These are phyloP conservation scores for Bothrops jararaca DNA, from an alignment of 2,113 vertebrate genomes.

Conservation along the genomic window DNA sequence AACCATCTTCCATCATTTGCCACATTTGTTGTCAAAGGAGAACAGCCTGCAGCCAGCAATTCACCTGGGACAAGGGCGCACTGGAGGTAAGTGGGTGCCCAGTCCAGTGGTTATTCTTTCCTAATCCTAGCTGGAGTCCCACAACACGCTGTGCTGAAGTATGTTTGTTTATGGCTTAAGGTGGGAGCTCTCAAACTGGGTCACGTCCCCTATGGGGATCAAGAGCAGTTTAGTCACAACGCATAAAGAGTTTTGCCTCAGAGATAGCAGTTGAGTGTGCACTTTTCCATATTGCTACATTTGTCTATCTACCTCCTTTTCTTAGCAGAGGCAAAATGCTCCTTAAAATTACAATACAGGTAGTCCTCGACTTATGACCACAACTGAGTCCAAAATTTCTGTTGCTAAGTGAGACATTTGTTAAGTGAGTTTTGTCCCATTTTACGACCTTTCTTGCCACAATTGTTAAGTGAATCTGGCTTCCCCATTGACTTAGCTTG, in stretches of 20 bases:
- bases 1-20: slow-evolving; percentile 97
- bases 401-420: neutral
- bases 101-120: slow-evolving; percentile 47
- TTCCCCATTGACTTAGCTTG: neutral
- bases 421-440: neutral
- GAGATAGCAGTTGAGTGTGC: neutral
- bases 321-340: neutral
- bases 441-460: neutral
- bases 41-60: slow-evolving; percentile 92
- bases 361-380: neutral
- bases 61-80: slow-evolving; percentile 92
- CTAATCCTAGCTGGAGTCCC: slow-evolving; percentile 37
- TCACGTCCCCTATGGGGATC: neutral
- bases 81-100: slow-evolving; percentile 81
- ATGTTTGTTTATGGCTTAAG: neutral
- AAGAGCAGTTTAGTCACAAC: neutral
- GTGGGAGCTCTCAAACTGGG: neutral
- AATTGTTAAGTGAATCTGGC: neutral
- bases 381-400: neutral
- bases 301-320: neutral
- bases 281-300: neutral
- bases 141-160: slow-evolving; percentile 27
- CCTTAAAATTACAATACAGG: neutral
- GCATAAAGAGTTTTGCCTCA: neutral
- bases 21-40: slow-evolving; percentile 94